Evolutionary conservation across 1,140 invertebrate genomes (phyloP).

Genomic region (Monomorium pharaonis): DNA sequence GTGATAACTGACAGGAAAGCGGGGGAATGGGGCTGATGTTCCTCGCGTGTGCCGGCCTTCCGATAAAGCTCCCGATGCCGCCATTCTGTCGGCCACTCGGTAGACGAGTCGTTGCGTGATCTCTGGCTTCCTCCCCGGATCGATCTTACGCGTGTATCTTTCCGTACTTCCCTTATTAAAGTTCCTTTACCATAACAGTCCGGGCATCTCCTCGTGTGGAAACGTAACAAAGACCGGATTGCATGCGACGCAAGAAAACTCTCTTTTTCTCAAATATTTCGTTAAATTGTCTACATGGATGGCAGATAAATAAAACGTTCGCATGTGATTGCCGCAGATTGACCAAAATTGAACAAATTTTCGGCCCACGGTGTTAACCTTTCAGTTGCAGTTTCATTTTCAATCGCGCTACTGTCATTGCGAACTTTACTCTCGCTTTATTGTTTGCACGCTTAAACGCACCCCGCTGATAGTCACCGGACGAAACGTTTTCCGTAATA

Average conservation of each 20-base stretch:
- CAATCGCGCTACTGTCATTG: neutral
- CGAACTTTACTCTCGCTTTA: constrained; percentile 30
- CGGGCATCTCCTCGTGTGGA: neutral
- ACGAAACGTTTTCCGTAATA: constrained; percentile 14
- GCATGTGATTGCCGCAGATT: neutral
- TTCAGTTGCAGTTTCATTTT: neutral
- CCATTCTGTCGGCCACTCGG: constrained; percentile 68
- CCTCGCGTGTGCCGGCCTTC: constrained; percentile 65
- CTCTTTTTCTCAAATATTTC: neutral
- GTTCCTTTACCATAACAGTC: constrained; percentile 58
- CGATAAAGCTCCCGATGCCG: constrained; percentile 64
- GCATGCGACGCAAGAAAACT: neutral
- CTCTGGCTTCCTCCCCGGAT: constrained; percentile 50
- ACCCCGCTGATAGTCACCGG: neutral
- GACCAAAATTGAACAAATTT: constrained; percentile 4
- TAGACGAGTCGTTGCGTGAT: constrained; percentile 58
- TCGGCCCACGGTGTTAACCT: neutral
- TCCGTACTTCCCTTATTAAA: constrained; percentile 64
- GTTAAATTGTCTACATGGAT: neutral
- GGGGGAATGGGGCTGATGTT: constrained; percentile 51
- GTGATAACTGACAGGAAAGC: constrained; percentile 72
- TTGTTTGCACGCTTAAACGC: constrained; percentile 33
- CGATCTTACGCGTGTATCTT: constrained; percentile 31
- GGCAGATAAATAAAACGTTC: constrained; percentile 5
- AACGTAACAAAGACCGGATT: neutral